Conservation (phyloP, 2,888 invertebrate genomes). For the Andrena camellia region DNA sequence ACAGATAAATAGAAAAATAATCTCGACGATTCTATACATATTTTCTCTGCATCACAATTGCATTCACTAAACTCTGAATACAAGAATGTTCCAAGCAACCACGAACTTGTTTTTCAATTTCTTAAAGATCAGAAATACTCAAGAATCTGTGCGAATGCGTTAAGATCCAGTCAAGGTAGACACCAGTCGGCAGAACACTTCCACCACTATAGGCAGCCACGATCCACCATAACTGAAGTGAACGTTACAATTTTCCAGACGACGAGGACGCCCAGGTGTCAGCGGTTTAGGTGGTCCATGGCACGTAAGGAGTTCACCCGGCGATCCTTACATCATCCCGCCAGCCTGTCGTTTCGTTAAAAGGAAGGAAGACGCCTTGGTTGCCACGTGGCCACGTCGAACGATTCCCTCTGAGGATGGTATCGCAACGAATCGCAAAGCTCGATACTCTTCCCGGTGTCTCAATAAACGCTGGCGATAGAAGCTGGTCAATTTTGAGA, state of each 20-base stretch:
- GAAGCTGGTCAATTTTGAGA: background rate
- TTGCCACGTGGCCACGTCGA: constrained; percentile 3
- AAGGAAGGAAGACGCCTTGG: constrained; percentile 16
- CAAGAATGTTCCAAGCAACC: background rate
- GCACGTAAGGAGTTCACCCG: constrained; percentile 59
- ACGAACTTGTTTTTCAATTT: background rate
- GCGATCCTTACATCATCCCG: constrained; percentile 65
- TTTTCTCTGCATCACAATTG: background rate
- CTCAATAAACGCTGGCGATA: background rate
- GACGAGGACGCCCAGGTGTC: constrained; percentile 90
- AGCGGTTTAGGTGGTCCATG: constrained; percentile 85
- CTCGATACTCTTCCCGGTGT: background rate
- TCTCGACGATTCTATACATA: background rate
- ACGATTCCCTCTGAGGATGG: constrained; percentile 5
- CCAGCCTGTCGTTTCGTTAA: constrained; percentile 21
- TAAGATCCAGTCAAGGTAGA: constrained; percentile 52
- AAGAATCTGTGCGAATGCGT: background rate
- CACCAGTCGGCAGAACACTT: constrained; percentile 69
- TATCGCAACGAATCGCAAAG: background rate
- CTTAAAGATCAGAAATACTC: background rate
- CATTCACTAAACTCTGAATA: background rate
- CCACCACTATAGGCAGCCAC: background rate
- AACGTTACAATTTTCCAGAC: constrained; percentile 86
- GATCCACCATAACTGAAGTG: constrained; percentile 16
- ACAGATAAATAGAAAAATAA: background rate